Percentiles rank a stretch among this genome's conserved stretches.
Conservation (phyloP, 64 coral and sea anemone genomes). For the Stichodactyla mertensii region DNA sequence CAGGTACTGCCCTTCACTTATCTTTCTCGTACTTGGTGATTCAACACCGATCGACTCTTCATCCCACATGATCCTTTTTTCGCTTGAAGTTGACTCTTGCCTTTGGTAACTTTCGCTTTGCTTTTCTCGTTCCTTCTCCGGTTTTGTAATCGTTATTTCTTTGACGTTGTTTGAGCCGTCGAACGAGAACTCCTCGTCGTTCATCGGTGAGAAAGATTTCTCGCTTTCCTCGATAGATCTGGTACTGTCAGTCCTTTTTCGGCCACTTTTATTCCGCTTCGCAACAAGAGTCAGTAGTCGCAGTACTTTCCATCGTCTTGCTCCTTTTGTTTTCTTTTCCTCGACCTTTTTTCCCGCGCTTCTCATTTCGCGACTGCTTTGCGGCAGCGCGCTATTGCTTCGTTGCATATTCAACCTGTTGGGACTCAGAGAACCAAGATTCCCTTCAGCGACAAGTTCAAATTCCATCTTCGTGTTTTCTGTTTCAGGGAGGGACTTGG, state of each 20-base stretch:
- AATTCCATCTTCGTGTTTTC: slow-evolving; percentile 1
- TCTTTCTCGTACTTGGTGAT: background rate
- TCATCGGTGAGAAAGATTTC: background rate
- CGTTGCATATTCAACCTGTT: background rate
- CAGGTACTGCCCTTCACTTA: background rate
- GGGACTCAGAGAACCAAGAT: background rate
- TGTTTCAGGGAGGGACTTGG: background rate
- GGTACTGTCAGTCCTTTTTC: slow-evolving; percentile 1
- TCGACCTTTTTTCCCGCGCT: background rate
- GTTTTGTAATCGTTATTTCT: slow-evolving; percentile 15
- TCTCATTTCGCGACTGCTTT: slow-evolving; percentile 6
- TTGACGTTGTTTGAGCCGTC: background rate
- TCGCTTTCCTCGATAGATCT: background rate
- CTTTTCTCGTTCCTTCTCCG: background rate
- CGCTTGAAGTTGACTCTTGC: background rate
- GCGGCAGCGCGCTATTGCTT: slow-evolving; percentile 15
- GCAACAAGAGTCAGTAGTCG: slow-evolving; percentile 1
- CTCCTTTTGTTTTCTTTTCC: background rate
- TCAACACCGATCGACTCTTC: background rate
- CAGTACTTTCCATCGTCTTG: slow-evolving; percentile 19
- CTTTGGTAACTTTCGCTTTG: background rate
- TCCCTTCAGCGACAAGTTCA: background rate
- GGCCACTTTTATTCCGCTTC: background rate
- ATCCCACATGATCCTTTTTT: slow-evolving; percentile 5
- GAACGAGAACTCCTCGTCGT: background rate